phyloP scores from a whole-genome alignment of 2,113 vertebrate species.

The Odocoileus virginianus region DNA sequence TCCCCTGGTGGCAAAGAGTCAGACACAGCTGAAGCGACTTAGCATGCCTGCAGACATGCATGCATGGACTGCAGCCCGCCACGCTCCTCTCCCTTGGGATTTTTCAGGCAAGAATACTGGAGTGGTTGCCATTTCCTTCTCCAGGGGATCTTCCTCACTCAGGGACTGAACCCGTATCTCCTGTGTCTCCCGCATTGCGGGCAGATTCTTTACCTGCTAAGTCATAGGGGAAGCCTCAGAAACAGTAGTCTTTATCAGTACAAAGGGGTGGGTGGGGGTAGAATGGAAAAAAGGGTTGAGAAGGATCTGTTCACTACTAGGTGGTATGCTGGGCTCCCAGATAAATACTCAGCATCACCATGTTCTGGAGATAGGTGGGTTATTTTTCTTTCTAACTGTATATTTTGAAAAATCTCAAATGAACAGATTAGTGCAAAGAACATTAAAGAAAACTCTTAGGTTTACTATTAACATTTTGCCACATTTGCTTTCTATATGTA shows the following conservation, averaged over 20 bases:
- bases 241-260: neutral
- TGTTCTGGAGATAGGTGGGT: neutral
- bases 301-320: neutral
- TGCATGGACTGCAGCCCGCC: neutral
- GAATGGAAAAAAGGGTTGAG: neutral
- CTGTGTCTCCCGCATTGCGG: neutral
- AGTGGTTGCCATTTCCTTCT: neutral
- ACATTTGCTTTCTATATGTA: neutral
- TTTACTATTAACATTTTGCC: conserved; percentile 9
- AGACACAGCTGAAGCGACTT: neutral
- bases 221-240: neutral
- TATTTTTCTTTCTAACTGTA: conserved; percentile 9
- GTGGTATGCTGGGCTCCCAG: neutral
- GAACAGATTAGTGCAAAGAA: neutral
- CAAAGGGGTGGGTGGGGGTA: neutral
- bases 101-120: neutral
- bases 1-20: neutral
- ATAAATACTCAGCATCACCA: neutral
- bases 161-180: neutral
- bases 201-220: neutral
- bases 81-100: neutral
- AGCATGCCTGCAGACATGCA: neutral
- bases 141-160: neutral
- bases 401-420: conserved; percentile 17
- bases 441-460: neutral